These are phyloP conservation scores for Sminthurinus signatus DNA, from an alignment of 1,140 invertebrate species.

Conservation along the genomic window DNA sequence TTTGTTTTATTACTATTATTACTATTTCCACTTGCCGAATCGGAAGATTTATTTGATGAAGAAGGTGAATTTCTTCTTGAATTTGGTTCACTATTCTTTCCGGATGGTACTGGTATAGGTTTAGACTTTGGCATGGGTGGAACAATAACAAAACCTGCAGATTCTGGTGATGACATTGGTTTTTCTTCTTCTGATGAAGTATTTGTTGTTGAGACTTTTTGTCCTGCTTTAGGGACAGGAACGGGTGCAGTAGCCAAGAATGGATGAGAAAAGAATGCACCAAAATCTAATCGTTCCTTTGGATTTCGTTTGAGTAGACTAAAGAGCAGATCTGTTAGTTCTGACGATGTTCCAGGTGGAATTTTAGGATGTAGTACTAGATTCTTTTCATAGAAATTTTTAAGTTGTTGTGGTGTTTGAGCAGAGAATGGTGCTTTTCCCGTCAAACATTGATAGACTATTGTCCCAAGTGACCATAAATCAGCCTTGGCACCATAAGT, in stretches of 20 bases:
- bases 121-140: constrained; percentile 50
- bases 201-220: constrained; percentile 4
- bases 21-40: too few relatives aligned
- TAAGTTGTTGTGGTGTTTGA: constrained; percentile 94
- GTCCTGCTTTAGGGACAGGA: constrained; percentile 36
- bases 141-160: constrained; percentile 67
- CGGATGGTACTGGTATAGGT: constrained; percentile 40
- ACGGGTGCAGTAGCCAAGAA: constrained; percentile 59
- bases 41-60: constrained; percentile 13
- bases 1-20: constrained; percentile 19
- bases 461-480: constrained; percentile 97
- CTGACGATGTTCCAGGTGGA: constrained; percentile 81
- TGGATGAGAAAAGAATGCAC: constrained; percentile 85
- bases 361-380: constrained; percentile 91
- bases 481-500: constrained; percentile 99
- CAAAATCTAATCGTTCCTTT: constrained; percentile 90
- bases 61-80: constrained; percentile 34
- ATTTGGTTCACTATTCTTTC: constrained; percentile 34
- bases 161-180: constrained; percentile 34
- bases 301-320: constrained; percentile 86
- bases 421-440: constrained; percentile 98
- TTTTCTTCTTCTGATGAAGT: constrained; percentile 35
- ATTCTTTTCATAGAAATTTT: constrained; percentile 95
- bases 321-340: constrained; percentile 76
- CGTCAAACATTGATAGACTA: constrained; percentile 97